phyloP scores from a whole-genome alignment of 2,797 vertebrate genomes.

The Cyprinella venusta region DNA sequence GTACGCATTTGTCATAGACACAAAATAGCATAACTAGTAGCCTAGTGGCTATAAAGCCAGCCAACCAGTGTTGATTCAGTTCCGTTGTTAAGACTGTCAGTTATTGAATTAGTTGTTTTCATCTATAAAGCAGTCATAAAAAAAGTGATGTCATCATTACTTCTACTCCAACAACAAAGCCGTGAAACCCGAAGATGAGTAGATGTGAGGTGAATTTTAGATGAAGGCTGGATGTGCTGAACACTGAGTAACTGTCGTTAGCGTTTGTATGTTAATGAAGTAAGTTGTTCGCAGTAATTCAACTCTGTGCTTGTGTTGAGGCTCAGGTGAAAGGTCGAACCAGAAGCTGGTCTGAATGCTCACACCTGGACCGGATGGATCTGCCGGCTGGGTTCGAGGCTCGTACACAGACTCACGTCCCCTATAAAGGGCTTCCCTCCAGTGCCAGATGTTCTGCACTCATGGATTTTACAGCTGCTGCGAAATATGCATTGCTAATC shows the following conservation, averaged over 20 bases:
- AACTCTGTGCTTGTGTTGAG: neutral
- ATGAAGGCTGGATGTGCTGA: too few species aligned
- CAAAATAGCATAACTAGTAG: too few species aligned
- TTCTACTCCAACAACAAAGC: neutral
- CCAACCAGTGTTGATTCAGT: too few species aligned
- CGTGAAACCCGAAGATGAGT: too few species aligned
- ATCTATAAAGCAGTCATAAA: too few species aligned
- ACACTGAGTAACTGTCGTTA: too few species aligned
- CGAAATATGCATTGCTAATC: conserved; percentile 67
- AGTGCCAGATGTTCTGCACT: conserved; percentile 64
- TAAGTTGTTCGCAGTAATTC: neutral
- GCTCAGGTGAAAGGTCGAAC: too few species aligned
- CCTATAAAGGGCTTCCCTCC: conserved; percentile 60
- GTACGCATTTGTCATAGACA: too few species aligned
- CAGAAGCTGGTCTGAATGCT: neutral
- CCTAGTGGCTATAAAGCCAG: too few species aligned
- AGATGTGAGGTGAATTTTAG: too few species aligned
- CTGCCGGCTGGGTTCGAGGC: conserved; percentile 65
- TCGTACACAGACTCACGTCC: conserved; percentile 52
- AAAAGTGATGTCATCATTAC: neutral
- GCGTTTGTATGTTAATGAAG: neutral
- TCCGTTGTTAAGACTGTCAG: too few species aligned
- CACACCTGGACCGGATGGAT: conserved; percentile 64
- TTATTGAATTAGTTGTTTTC: too few species aligned
- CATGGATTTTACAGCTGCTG: conserved; percentile 66